Base-by-base conservation (phyloP, 2,888 invertebrate species). In the Mantis religiosa region DNA sequence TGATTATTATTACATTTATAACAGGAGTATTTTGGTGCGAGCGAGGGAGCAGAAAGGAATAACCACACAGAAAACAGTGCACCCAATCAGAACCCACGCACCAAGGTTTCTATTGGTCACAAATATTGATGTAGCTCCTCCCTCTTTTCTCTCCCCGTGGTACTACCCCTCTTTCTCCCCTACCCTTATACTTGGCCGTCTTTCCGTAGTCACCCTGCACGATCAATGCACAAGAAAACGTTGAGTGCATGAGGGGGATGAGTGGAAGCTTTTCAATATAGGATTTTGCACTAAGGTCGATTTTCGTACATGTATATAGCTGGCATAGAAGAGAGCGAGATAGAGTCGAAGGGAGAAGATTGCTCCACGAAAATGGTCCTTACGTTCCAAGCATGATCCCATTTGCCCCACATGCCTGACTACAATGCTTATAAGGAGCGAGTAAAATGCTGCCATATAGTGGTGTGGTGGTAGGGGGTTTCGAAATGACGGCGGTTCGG, bases 361-460 rank as follows among this genome's bases (percentile, higher is more conserved):
- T 47, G 85, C 41, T 89, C 28, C 47, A 84, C 89, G 89, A 89
- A 89, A 89, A 88, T 89, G 89, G 84, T 89, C 89, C 89, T 89
- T 89, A 89, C 47, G 83, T 25, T 28, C 85, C 28, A 41, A 87
- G 84, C 83, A 87, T 41, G 88, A 85, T 85, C 47, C 88, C 87
- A 85, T 89, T 84, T 82, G 84, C 87, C 47, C 54, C 84, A 88
- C 87, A 85, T 85, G 89, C 85, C 25, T 34, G 82, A 47, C 41
- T 89, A 30, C 84, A 85, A 82, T 85, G 87, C 87, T 84, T 28
- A 88, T 87, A 88, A 88, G 89, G 84, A 82, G 34, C 82, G 88
- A 54, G 54, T 82, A 28, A 47, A 83, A 84, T 54, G 84, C 82
- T 54, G 82, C 30, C 27, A 88, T 87, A 87, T 83, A 89, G 88